Base-by-base conservation (phyloP, 2,797 vertebrate species). In the Neosilurus mollespiculum region DNA sequence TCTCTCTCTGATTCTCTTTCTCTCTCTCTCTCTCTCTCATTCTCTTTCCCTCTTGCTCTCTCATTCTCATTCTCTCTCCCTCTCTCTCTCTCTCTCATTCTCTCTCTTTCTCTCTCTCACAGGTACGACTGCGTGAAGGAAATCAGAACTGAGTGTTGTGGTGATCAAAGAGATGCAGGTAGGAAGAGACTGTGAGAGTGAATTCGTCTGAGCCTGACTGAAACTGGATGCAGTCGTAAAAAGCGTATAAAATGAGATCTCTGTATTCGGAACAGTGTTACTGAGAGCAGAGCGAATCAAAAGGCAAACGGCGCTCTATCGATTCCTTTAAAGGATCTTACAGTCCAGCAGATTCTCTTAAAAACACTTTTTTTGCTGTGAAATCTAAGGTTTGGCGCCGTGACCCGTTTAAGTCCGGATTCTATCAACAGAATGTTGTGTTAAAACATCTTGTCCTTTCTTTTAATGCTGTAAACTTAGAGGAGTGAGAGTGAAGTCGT, bases 381-480 rank as follows among this genome's bases (percentile, higher is more conserved):
- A 3, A 59, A 9, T 54, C 24, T 34, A 65, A 54, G 73, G 22
- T 24, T 51, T 62, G 51, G n/a, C 73, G 16, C 54, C 51, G 61
- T 73, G 59, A 34, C 26, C 8, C 59, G 18, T 58, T n/a, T 24
- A 14, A 26, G 2, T 20, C 59, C 58, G 66, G 76, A 76, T 10
- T 24, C 53, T 20, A 37, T 54, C 56, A 71, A 56, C 71, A 65
- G 73, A 70, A 26, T 64, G 62, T 81, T 81, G 72, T 73, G 64
- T 64, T 86, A 71, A 65, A 83, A 78, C 78, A 71, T 86, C 78
- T 78, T 78, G 65, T 78, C 66, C 75, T 78, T 83, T 34, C 22
- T 51, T 24, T 69, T 49, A 83, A 62, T 67, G 12, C 77, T 49
- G 16, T n/a, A n/a, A n/a, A n/a, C n/a, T n/a, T n/a, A n/a, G n/a